Percentiles rank a stretch among this genome's conserved stretches.
These are phyloP conservation scores for Tragopan temminckii DNA, from an alignment of 2,797 vertebrate genomes.

Conservation along the genomic window DNA sequence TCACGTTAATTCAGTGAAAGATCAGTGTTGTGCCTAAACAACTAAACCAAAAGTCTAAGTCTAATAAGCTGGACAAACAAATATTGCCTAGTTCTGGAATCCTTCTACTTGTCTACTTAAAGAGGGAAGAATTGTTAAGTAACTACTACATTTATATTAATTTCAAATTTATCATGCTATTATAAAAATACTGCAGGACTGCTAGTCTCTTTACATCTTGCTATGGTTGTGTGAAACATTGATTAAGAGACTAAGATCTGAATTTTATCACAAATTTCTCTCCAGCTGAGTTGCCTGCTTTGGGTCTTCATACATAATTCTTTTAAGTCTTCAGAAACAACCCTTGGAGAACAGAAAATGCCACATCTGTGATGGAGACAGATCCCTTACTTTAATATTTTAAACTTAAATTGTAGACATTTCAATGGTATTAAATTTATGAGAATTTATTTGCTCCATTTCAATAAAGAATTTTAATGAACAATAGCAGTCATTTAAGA, in stretches of 20 bases:
- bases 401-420: background rate
- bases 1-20: background rate
- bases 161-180: background rate
- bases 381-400: background rate
- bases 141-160: background rate
- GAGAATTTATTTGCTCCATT: background rate
- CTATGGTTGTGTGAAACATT: background rate
- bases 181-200: background rate
- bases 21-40: rapidly evolving
- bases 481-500: background rate
- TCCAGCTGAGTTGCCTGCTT: background rate
- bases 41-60: background rate
- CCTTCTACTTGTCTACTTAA: background rate
- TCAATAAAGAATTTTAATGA: background rate
- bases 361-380: background rate
- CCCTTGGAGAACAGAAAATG: background rate
- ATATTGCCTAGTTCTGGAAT: background rate
- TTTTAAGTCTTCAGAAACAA: background rate
- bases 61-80: background rate
- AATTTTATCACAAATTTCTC: background rate
- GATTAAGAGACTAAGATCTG: background rate
- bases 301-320: background rate
- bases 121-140: background rate
- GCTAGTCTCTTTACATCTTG: background rate
- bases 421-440: background rate